A percentile compares a stretch with the other conserved stretches of the same genome.
Conservation (phyloP, 2,888 invertebrate species). For the Acanthacorydalis orientalis region DNA sequence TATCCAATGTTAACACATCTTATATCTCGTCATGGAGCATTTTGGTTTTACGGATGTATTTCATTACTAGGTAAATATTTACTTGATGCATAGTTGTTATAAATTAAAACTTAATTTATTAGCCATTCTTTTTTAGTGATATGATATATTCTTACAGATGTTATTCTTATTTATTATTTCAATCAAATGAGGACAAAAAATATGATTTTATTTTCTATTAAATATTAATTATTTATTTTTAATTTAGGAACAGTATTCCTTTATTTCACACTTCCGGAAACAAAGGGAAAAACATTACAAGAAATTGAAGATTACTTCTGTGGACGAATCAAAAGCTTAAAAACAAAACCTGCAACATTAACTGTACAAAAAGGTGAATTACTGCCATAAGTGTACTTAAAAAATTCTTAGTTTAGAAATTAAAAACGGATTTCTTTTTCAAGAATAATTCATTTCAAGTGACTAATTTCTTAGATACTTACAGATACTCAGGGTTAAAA, state of each 20-base stretch:
- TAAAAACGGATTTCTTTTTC: too few species aligned
- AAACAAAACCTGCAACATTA: constrained; percentile 17
- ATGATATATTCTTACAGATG: neutral
- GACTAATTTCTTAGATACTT: too few species aligned
- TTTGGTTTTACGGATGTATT: constrained; percentile 41
- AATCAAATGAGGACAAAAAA: constrained; percentile 1
- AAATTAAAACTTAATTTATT: too few species aligned
- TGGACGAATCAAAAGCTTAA: constrained; percentile 37
- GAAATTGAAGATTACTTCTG: constrained; percentile 57
- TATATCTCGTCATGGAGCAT: constrained; percentile 40
- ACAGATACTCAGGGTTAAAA: too few species aligned
- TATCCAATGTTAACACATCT: constrained; percentile 35
- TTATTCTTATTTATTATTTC: neutral
- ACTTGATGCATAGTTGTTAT: too few species aligned
- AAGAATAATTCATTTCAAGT: too few species aligned
- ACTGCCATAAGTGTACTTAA: constrained; percentile 1
- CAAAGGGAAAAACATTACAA: constrained; percentile 47
- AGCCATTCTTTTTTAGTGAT: too few species aligned
- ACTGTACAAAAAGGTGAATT: constrained; percentile 1
- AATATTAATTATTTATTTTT: constrained; percentile 1
- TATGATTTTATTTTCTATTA: constrained; percentile 2
- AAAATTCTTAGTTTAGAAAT: too few species aligned
- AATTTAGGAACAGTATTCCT: constrained; percentile 39
- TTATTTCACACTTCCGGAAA: constrained; percentile 47
- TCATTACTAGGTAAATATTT: constrained; percentile 33